Conservation (phyloP, 2,888 invertebrate species). For the Alloplasta piceator region DNA sequence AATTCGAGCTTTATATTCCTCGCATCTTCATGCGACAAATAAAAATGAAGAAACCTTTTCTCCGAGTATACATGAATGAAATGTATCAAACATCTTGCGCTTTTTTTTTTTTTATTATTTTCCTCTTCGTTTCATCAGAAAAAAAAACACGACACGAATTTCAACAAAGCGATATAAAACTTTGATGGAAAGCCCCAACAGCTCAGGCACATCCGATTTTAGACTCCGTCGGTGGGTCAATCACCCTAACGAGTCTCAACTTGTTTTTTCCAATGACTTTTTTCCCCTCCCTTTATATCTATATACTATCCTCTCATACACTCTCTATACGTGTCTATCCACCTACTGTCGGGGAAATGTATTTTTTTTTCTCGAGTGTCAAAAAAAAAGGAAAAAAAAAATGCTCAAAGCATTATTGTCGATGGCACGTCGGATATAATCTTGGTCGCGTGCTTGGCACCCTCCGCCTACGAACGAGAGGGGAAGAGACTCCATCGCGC, state of each 20-base stretch:
- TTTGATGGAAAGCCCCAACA: conserved; percentile 12
- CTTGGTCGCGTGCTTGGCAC: conserved; percentile 65
- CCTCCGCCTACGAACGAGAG: conserved; percentile 54
- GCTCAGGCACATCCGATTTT: conserved; percentile 14
- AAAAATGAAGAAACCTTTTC: too few relatives aligned
- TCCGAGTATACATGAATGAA: too few relatives aligned
- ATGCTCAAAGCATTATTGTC: conserved; percentile 45
- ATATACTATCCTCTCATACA: too few relatives aligned
- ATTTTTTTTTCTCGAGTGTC: conserved; percentile 8
- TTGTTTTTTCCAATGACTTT: background rate
- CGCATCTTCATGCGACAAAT: too few relatives aligned
- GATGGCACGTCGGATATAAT: conserved; percentile 40
- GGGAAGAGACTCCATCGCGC: conserved; percentile 50
- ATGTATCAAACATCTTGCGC: too few relatives aligned
- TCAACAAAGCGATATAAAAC: background rate
- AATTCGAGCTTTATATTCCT: too few relatives aligned
- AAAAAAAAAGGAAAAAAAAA: background rate
- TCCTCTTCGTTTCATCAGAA: too few relatives aligned
- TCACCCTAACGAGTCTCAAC: conserved; percentile 5
- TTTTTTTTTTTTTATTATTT: too few relatives aligned
- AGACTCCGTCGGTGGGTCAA: conserved; percentile 21
- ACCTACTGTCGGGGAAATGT: background rate
- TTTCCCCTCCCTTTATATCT: conserved; percentile 4
- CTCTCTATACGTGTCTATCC: conserved; percentile 8
- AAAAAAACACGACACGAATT: background rate